Conservation (phyloP, 2,113 vertebrate genomes). For the Brachypteracias leptosomus region DNA sequence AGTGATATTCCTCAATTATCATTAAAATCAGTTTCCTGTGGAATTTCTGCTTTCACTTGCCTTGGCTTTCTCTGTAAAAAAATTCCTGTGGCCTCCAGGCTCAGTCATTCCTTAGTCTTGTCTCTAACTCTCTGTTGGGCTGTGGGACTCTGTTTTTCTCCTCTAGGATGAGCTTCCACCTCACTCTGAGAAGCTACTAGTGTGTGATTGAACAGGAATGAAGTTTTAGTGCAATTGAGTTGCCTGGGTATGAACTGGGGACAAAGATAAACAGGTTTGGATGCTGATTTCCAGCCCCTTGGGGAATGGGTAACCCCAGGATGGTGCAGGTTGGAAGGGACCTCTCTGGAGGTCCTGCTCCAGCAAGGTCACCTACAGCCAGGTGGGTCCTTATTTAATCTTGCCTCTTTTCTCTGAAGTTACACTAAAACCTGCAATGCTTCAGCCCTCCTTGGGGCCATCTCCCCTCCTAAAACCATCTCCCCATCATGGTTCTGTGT, state of each 20-base stretch:
- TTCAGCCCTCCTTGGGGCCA: not conserved
- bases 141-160: not conserved
- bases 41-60: not conserved
- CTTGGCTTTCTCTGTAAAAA: not conserved
- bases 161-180: not conserved
- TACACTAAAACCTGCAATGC: not conserved
- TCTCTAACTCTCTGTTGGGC: not conserved
- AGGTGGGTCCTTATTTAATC: not conserved
- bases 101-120: not conserved
- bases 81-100: not conserved
- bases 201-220: not conserved
- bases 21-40: not conserved
- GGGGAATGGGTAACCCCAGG: not conserved
- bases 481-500: not conserved
- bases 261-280: rapidly evolving
- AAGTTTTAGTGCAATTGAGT: not conserved
- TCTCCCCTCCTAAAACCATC: not conserved
- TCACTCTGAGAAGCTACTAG: not conserved
- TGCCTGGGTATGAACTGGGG: not conserved
- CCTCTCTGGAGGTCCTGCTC: not conserved
- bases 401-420: not conserved
- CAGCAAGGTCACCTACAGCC: not conserved
- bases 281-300: not conserved
- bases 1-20: not conserved
- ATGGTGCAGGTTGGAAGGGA: not conserved